A percentile compares a stretch with the other conserved stretches of the same genome.
Evolutionary conservation across 2,113 vertebrate species (phyloP).

Genomic region (Myiopsitta monachus): DNA sequence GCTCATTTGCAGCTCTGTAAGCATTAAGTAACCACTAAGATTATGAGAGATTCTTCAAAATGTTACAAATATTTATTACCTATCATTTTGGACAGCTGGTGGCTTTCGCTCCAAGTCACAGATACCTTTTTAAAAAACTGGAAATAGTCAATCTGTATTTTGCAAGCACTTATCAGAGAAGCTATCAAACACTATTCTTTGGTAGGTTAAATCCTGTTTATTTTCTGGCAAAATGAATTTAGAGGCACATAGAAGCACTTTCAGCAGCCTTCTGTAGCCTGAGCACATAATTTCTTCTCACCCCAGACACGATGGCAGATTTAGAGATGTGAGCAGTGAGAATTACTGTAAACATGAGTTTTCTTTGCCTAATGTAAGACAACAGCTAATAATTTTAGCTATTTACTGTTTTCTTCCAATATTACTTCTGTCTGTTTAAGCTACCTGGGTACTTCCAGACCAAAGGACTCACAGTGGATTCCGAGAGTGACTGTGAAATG

Average conservation of each 20-base stretch:
- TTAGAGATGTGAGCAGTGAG: background rate
- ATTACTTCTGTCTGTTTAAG: background rate
- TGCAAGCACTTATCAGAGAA: background rate
- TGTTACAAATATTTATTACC: background rate
- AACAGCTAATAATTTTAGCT: background rate
- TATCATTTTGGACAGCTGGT: background rate
- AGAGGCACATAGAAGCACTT: background rate
- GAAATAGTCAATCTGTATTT: background rate
- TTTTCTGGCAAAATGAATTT: background rate
- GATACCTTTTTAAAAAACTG: background rate
- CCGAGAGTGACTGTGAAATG: rapidly evolving
- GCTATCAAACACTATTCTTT: background rate
- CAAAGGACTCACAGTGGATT: background rate
- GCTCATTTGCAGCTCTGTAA: rapidly evolving
- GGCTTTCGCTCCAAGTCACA: rapidly evolving
- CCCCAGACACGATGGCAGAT: background rate
- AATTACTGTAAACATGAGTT: background rate
- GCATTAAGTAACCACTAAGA: background rate
- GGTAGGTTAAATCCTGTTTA: background rate
- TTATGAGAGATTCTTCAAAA: background rate
- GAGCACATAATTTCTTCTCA: background rate
- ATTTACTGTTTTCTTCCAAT: background rate
- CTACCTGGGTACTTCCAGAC: background rate
- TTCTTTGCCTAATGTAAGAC: background rate
- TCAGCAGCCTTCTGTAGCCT: background rate